These are phyloP conservation scores for Anisognathus igniventris DNA, from an alignment of 2,797 vertebrate species.

Conservation along the genomic window DNA sequence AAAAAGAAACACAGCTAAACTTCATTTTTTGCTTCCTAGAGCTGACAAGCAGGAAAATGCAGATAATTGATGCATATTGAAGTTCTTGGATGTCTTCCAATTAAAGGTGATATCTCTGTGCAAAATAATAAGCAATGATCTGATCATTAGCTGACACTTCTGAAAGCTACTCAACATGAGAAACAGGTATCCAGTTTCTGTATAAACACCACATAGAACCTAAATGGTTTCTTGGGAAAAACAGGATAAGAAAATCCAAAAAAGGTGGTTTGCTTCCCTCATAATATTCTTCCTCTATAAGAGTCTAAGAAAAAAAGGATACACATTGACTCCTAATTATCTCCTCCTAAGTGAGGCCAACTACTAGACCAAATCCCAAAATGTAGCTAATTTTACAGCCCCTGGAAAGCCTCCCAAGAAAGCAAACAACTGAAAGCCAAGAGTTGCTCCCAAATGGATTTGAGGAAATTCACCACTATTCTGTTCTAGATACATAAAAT, in stretches of 20 bases:
- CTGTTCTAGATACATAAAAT: background rate
- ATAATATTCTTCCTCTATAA: background rate
- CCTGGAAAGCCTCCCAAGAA: background rate
- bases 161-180: background rate
- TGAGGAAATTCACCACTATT: background rate
- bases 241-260: background rate
- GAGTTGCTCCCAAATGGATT: background rate
- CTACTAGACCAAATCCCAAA: background rate
- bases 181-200: background rate
- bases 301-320: background rate
- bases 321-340: background rate
- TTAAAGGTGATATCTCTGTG: background rate
- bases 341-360: background rate
- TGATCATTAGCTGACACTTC: background rate
- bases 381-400: background rate
- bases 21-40: background rate
- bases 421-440: background rate
- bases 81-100: background rate
- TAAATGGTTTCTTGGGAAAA: background rate
- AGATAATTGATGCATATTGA: background rate
- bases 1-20: background rate
- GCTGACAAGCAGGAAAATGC: background rate
- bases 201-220: background rate
- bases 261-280: rapidly evolving
- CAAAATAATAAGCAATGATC: background rate